Base-by-base conservation (phyloP, 2,797 vertebrate genomes). In the Bradypus variegatus region DNA sequence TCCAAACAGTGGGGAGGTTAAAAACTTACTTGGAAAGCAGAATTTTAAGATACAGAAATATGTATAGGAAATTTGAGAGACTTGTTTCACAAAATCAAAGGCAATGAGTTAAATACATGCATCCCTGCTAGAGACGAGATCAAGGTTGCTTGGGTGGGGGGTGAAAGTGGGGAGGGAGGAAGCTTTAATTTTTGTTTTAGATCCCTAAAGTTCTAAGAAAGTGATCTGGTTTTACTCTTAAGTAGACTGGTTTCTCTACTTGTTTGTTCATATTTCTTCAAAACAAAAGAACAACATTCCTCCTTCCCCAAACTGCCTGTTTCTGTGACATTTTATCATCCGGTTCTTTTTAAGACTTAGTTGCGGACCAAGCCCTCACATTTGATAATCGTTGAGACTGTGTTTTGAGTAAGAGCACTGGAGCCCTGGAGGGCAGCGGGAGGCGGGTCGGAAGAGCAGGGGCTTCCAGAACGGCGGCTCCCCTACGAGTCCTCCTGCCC, bases 161-260 rank as follows among this genome's bases (percentile, higher is more conserved):
- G 1, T 12, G n/a, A 21, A 7, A 3, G 58, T 69, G 10, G 12
- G 21, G 53, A 27, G 45, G 15, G n/a, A 6, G 27, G 8, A 29
- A 1, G 33, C 36, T 33, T 38, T 23, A 5, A 25, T 75, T 69
- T 82, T 62, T 60, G 31, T 67, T 65, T 65, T 8, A 18, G 72
- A 36, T 67, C n/a, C 65, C 53, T 81, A 2, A 33, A 16, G 21
- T 76, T 80, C 62, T 81, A 2, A 87, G 85, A 58, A 38, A 53
- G 29, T 14, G 0, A 2, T 55, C 58, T 55, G 83, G 29, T 62
- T 85, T 90, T 88, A 45, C 58, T 91, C 81, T 45, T 88, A 29
- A 85, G 82, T n/a, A 70, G 19, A 65, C 73, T 95, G 78, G 41
- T 91, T 93, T 89, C 67, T 87, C 77, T 86, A 18, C 70, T 86